Base-by-base conservation (phyloP, 2,113 vertebrate species). In the Corythornis vintsioides region DNA sequence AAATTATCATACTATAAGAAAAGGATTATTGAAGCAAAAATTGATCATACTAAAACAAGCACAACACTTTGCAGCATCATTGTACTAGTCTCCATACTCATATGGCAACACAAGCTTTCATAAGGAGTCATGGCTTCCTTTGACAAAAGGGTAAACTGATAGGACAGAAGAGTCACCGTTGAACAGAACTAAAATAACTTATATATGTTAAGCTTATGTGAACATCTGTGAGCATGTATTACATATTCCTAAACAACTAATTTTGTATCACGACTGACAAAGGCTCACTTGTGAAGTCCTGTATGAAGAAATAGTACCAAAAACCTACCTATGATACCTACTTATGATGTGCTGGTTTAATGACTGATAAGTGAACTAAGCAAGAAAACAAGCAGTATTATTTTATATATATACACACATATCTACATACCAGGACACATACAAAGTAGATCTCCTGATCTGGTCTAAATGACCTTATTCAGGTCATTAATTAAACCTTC, bases 391-490 rank as follows among this genome's bases (percentile, higher is more conserved):
- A 28, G 17, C 13, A 11, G 3, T 4, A 15, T 17, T 40, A 6
- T 31, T 35, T 16, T 21, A 5, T 18, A 7, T 5, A 4, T 18
- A 20, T 31, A 19, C 24, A 9, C 3, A 9, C 0, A 0, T 6
- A 21, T 17, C 7, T 33, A 4, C 4, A 1, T n/a, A 56, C 29
- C 29, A 35, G 18, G 21, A 55, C 8, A 56, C 9, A 35, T 0
- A 29, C 9, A 57, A 61, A n/a, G 11, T 10, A 85, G 38, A 69
- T 24, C 9, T 83, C 8, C 1, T 29, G 19, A 38, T 73, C 2
- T 10, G 22, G 55, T 28, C 35, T 40, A n/a, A 14, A 40, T 60
- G 60, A 35, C n/a, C 17, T n/a, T n/a, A 45, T n/a, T 67, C 1
- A 1, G 19, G 43, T 57, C 38, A 74, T 8, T 20, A 82, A 2